These are phyloP conservation scores for Anguilla megastoma DNA, from an alignment of 2,797 vertebrate species.

Conservation along the genomic window DNA sequence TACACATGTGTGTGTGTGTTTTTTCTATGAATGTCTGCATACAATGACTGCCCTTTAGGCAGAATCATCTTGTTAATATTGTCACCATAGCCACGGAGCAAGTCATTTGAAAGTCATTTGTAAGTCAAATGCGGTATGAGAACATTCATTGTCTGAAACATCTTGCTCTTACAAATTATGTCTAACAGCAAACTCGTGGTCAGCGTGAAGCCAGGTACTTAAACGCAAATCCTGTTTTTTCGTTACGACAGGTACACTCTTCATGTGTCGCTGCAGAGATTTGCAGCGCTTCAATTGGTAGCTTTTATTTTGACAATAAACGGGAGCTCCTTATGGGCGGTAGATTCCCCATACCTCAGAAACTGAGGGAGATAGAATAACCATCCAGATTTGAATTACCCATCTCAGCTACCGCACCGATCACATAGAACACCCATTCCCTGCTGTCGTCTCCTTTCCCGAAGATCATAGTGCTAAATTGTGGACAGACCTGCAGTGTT, in stretches of 20 bases:
- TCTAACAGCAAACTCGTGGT: not conserved
- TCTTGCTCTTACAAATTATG: not conserved
- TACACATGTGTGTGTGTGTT: no score
- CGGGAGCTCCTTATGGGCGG: not conserved
- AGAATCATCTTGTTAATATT: not conserved
- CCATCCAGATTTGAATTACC: not conserved
- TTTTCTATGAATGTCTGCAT: not conserved
- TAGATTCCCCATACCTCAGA: not conserved
- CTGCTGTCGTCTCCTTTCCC: not conserved
- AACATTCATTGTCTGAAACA: not conserved
- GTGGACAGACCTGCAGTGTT: not conserved
- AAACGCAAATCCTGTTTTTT: not conserved
- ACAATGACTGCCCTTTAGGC: not conserved
- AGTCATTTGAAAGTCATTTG: constrained; percentile 13
- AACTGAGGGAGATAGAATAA: not conserved
- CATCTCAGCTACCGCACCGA: not conserved
- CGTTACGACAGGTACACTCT: not conserved
- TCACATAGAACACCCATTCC: not conserved
- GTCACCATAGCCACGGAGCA: not conserved
- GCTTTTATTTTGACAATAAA: not conserved
- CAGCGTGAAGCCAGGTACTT: not conserved
- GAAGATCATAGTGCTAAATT: not conserved
- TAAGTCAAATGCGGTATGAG: constrained; percentile 1
- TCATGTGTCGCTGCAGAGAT: not conserved
- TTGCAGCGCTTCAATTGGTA: not conserved